Percentiles rank a stretch among this genome's conserved stretches.
Conservation (phyloP, 2,113 vertebrate genomes). For the Amia ocellicauda region DNA sequence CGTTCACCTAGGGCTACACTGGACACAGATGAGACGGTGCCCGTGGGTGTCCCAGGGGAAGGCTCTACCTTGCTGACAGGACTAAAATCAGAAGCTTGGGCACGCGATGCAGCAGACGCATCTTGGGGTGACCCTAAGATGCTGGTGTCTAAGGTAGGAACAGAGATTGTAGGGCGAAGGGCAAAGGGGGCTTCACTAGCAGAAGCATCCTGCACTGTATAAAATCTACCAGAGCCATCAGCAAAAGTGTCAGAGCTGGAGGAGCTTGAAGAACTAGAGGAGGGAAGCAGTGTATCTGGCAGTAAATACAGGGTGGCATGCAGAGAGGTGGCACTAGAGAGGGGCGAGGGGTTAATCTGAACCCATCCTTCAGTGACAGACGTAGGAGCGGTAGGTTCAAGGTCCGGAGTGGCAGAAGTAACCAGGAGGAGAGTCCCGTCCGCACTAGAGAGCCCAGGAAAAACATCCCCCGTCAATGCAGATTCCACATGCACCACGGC, state of each 20-base stretch:
- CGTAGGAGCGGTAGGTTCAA: constrained; percentile 41
- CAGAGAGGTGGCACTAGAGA: constrained; percentile 37
- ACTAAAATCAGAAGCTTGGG: constrained; percentile 56
- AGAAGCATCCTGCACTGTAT: constrained; percentile 48
- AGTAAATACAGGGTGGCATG: constrained; percentile 41
- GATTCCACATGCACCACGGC: constrained; percentile 39
- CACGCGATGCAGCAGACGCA: constrained; percentile 56
- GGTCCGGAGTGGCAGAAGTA: background rate
- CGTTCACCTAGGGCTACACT: constrained; percentile 50
- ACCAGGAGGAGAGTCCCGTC: background rate
- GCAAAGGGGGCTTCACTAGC: constrained; percentile 56
- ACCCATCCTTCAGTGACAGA: constrained; percentile 10
- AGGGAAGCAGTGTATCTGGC: constrained; percentile 10
- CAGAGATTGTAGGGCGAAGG: constrained; percentile 59
- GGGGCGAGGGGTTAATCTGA: constrained; percentile 14
- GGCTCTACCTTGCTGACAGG: constrained; percentile 54
- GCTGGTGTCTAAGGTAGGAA: constrained; percentile 52
- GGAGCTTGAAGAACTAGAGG: constrained; percentile 17
- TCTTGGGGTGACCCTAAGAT: constrained; percentile 55
- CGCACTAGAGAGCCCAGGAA: constrained; percentile 38
- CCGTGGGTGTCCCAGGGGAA: constrained; percentile 46
- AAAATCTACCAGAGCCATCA: constrained; percentile 32
- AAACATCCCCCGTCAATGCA: constrained; percentile 33
- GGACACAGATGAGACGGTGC: constrained; percentile 53
- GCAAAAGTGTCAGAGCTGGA: constrained; percentile 34